A percentile compares a stretch with the other conserved stretches of the same genome.
phyloP scores from a whole-genome alignment of 1,140 invertebrate genomes.

The Plodia interpunctella region DNA sequence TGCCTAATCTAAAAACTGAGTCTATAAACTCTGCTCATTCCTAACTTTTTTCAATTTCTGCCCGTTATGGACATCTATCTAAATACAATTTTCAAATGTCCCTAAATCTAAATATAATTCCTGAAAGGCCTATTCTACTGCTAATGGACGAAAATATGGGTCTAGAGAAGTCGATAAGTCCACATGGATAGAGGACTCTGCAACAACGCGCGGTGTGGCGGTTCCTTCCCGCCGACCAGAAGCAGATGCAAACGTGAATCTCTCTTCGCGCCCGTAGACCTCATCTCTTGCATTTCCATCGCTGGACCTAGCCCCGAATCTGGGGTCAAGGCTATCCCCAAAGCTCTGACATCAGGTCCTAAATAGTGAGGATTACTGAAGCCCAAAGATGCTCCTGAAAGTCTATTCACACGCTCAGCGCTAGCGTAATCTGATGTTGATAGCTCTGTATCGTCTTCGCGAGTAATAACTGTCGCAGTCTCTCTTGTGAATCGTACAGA shows the following conservation, averaged over 20 bases:
- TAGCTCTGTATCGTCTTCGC: conserved; percentile 80
- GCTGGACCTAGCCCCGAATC: conserved; percentile 48
- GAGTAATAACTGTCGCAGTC: conserved; percentile 41
- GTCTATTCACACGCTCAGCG: conserved; percentile 81
- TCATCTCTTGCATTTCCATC: conserved; percentile 58
- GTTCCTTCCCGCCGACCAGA: conserved; percentile 57
- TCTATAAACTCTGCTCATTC: too few relatives aligned
- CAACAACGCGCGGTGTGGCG: conserved; percentile 49
- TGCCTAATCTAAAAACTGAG: too few relatives aligned
- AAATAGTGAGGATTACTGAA: conserved; percentile 87
- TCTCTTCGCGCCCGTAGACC: conserved; percentile 36
- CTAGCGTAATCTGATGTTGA: conserved; percentile 88
- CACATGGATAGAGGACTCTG: conserved; percentile 63
- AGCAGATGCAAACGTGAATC: conserved; percentile 41
- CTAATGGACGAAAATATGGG: not conserved
- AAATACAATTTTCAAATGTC: not conserved
- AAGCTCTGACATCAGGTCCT: conserved; percentile 77
- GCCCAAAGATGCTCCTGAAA: conserved; percentile 77
- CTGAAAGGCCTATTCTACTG: not conserved
- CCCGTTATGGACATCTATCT: not conserved
- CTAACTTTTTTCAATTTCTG: too few relatives aligned
- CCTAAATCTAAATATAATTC: not conserved
- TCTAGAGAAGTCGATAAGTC: conserved; percentile 55
- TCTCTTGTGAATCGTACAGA: conserved; percentile 79
- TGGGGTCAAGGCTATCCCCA: conserved; percentile 47